phyloP scores from a whole-genome alignment of 2,888 invertebrate species.

The Tolmerus cingulatus region DNA sequence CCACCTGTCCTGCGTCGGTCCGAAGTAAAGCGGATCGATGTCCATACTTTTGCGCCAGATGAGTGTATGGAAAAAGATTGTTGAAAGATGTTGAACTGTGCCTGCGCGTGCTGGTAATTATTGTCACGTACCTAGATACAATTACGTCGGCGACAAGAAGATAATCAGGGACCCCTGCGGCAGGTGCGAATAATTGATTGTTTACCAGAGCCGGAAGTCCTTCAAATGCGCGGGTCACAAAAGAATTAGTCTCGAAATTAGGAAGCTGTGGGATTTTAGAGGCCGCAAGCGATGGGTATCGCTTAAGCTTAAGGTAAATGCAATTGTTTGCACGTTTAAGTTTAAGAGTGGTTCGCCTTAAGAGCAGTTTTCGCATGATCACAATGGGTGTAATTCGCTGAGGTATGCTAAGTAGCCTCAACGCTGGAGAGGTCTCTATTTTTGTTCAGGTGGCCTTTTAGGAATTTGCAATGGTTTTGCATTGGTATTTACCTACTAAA shows the following conservation, averaged over 20 bases:
- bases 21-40: background rate
- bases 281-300: background rate
- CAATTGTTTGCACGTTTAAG: background rate
- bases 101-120: background rate
- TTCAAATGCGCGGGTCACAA: background rate
- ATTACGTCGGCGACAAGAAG: background rate
- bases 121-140: background rate
- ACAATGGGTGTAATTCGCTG: background rate
- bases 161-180: background rate
- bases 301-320: background rate
- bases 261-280: background rate
- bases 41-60: background rate
- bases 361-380: background rate
- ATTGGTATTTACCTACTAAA: background rate
- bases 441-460: background rate
- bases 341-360: background rate
- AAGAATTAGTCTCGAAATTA: conserved; percentile 16
- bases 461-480: background rate
- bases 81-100: background rate
- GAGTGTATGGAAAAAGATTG: background rate
- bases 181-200: background rate
- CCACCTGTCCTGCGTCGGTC: background rate
- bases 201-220: conserved; percentile 18
- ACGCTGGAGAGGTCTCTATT: background rate
- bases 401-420: background rate